phyloP scores from a whole-genome alignment of 1,140 invertebrate genomes.

The Calliphora vicina region DNA sequence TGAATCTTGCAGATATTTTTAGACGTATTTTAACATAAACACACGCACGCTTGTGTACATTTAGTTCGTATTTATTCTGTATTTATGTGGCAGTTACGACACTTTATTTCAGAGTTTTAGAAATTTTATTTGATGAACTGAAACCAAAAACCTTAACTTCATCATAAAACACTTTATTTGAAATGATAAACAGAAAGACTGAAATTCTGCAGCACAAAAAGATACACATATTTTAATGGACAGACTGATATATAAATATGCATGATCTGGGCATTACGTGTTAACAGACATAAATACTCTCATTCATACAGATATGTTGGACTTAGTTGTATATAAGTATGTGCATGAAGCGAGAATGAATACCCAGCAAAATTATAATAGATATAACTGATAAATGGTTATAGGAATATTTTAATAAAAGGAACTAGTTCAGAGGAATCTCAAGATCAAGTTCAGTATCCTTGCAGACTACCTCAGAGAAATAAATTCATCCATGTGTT shows the following conservation, averaged over 20 bases:
- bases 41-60: neutral
- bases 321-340: neutral
- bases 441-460: too few relatives aligned
- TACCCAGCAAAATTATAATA: neutral
- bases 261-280: constrained; percentile 15
- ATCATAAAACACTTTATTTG: constrained; percentile 21
- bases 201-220: neutral
- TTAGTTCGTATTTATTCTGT: neutral
- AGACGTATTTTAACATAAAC: neutral
- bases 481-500: too few relatives aligned
- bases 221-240: neutral
- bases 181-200: neutral
- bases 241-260: neutral
- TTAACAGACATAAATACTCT: neutral
- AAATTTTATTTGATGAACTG: constrained; percentile 20
- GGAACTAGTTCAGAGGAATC: too few relatives aligned
- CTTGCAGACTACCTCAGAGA: too few relatives aligned
- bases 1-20: neutral
- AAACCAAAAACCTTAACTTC: neutral
- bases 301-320: neutral
- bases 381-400: too few relatives aligned
- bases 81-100: neutral
- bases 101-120: neutral
- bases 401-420: too few relatives aligned
- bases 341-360: too few relatives aligned